Evolutionary conservation across 2,113 vertebrate genomes (phyloP), one percentile per base, ranked within the genome.

Genomic region (Lynx canadensis): DNA sequence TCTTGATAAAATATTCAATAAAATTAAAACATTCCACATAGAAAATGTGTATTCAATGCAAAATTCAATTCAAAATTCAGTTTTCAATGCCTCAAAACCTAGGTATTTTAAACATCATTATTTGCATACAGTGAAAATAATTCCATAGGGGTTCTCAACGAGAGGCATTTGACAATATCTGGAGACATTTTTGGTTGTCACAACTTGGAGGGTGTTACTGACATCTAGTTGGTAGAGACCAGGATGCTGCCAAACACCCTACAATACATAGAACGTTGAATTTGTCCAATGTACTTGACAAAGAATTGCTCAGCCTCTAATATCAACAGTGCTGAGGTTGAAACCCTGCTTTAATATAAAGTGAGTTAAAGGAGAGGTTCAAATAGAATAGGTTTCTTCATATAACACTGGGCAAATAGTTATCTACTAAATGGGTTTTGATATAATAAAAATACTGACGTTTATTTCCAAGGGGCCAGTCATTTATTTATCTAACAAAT

Each of bases 1-100:
- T 87, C 38, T 89, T 83, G 52, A 82, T 74, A 80, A 95, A 45
- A 91, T 86, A 78, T 18, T 68, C n/a, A 50, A 76, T 21, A 45
- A 63, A 60, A 60, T 60, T 21, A 60, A 57, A 57, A 60, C 57
- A 60, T 60, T 60, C 57, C 57, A 25, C 57, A 60, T 60, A 60
- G 57, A 19, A 23, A 60, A 60, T 60, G 57, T 60, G 57, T 60
- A 19, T 23, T 60, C 57, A 60, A 60, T 60, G 57, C 19, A 60
- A 23, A 25, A 60, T 19, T 60, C 57, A 60, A 60, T 60, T 23
- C 21, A 60, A 89, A 94, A 55, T 50, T 86, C 14, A 21, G 38
- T 78, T 52, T 76, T 81, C 31, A 41, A 27, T 38, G 27, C 48
- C 71, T 76, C 10, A 65, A 48, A 97, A 45, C 4, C 5, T 36